Evolutionary conservation across 2,797 vertebrate species (phyloP), one percentile per base, ranked within the genome.

Genomic region (Helostoma temminkii): DNA sequence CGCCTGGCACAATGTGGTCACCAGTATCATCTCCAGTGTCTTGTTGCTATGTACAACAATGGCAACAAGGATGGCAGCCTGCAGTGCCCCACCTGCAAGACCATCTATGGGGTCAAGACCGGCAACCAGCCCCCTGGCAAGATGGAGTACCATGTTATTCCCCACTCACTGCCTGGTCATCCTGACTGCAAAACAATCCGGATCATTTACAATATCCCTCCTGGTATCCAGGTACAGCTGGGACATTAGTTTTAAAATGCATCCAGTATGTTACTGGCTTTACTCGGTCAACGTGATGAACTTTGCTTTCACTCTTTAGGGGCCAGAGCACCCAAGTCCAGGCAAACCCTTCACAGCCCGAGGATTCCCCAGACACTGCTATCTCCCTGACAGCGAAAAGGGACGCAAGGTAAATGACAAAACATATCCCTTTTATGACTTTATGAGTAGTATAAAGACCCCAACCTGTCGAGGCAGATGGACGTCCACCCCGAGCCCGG

Each of bases 101-200:
- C 97, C 82, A 97, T 99, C 79, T 98, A 98, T 0, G 98, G 98
- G 1, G 96, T 97, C 75, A 99, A 99, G 93, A 98, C 96, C 0
- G 97, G 98, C 62, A 98, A 97, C 14, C 98, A 99, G 92, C 97
- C 97, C 11, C 97, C 98, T 0, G 98, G 98, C 86, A 99, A 98
- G 93, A 99, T 99, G 98, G 97, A 97, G 75, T 99, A 96, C 89
- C 97, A 99, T 58, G 93, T 97, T 81, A 99, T 99, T 77, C 98
- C 98, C 2, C 97, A 98, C 41, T 96, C 97, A 0, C 91, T 99
- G 77, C 98, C 97, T 0, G 98, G 98, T 42, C 96, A 99, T 64
- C 95, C 96, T 0, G 97, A 98, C 91, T 97, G 96, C 90, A 98
- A 96, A 90, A 98, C 97, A 78, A 96, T 99, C 83, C 96, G 97